A percentile compares a stretch with the other conserved stretches of the same genome.
Conservation (phyloP, 2,113 vertebrate species). For the Hydrolagus affinis region DNA sequence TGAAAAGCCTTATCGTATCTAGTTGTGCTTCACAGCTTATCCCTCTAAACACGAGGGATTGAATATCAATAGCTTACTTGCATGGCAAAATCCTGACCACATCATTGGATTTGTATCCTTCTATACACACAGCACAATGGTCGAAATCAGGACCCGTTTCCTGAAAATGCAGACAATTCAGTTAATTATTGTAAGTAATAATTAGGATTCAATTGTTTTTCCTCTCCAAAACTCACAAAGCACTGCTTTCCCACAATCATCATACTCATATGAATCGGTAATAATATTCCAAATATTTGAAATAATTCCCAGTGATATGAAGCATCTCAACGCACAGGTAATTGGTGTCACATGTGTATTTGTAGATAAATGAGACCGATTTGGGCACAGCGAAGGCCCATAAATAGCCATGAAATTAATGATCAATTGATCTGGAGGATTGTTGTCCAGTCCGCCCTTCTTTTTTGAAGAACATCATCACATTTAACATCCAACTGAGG, state of each 20-base stretch:
- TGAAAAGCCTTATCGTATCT: no score
- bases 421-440: no score
- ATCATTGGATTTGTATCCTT: slow-evolving; percentile 92
- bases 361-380: no score
- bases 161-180: slow-evolving; percentile 49
- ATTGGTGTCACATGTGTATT: no score
- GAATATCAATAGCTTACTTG: slow-evolving; percentile 69
- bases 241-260: neutral
- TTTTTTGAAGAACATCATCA: no score
- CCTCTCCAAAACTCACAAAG: neutral
- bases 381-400: no score
- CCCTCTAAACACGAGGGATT: no score
- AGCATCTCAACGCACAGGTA: neutral
- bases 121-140: slow-evolving; percentile 95
- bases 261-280: no score
- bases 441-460: no score
- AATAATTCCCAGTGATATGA: neutral
- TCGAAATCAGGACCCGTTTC: slow-evolving; percentile 96
- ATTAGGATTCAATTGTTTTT: neutral
- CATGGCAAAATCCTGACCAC: slow-evolving; percentile 92
- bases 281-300: neutral
- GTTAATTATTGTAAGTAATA: neutral
- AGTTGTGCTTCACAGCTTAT: no score
- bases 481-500: no score
- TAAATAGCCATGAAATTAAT: no score